These are phyloP conservation scores for Chelidonichthys spinosus DNA, from an alignment of 2,797 vertebrate genomes.

Conservation along the genomic window DNA sequence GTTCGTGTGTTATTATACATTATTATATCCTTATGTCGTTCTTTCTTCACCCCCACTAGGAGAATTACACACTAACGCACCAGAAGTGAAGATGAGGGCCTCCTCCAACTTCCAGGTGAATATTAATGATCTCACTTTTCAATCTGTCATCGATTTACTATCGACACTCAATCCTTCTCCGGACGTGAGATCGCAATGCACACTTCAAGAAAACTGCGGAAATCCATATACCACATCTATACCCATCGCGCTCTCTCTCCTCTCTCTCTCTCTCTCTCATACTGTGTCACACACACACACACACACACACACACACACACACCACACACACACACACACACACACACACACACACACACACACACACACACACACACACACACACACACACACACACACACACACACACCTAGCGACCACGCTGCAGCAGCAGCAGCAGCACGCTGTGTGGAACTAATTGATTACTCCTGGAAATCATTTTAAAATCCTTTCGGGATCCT, in stretches of 20 bases:
- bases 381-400: constrained; percentile 28
- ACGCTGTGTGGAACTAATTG: constrained; percentile 70
- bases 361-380: constrained; percentile 11
- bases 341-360: constrained; percentile 8
- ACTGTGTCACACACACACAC: not conserved
- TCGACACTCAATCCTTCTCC: not conserved
- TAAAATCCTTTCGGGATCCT: constrained; percentile 58
- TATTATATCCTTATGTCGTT: not conserved
- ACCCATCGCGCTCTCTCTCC: not conserved
- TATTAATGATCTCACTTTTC: constrained; percentile 20
- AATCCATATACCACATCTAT: not conserved
- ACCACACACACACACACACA: not conserved
- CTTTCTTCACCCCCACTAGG: constrained; percentile 14
- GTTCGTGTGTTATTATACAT: not conserved
- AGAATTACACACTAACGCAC: not conserved
- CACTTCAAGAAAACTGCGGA: constrained; percentile 9
- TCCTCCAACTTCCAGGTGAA: constrained; percentile 58
- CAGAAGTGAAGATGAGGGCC: constrained; percentile 17
- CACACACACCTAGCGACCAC: constrained; percentile 4
- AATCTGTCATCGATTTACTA: not conserved
- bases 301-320: not conserved
- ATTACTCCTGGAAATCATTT: constrained; percentile 66
- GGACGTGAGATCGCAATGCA: not conserved
- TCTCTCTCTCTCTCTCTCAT: too few relatives aligned
- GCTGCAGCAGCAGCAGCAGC: constrained; percentile 34